These are phyloP conservation scores for Sisor rabdophorus DNA, from an alignment of 2,113 vertebrate species.

Conservation along the genomic window DNA sequence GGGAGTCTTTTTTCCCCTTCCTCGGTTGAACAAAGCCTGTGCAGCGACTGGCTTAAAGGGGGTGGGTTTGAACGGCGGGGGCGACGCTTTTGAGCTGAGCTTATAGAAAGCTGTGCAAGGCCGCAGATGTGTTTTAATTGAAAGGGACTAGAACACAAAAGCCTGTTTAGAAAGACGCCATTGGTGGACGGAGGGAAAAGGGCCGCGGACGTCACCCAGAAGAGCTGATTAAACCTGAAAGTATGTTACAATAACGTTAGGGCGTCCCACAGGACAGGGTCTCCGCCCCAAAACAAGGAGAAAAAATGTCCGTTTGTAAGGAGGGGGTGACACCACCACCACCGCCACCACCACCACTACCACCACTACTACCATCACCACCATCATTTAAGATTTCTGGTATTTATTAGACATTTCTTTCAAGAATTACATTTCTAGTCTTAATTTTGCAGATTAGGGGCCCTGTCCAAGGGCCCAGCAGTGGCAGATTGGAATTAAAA, in stretches of 20 bases:
- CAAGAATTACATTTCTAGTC: too few relatives aligned
- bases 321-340: too few relatives aligned
- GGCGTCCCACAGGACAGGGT: too few relatives aligned
- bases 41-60: constrained; percentile 21
- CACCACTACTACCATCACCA: too few relatives aligned
- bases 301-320: too few relatives aligned
- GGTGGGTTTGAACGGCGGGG: constrained; percentile 21
- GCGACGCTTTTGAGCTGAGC: neutral
- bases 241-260: neutral
- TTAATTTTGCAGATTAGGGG: too few relatives aligned
- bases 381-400: too few relatives aligned
- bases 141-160: neutral
- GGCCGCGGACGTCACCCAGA: neutral
- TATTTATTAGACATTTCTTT: too few relatives aligned
- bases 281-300: neutral
- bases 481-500: too few relatives aligned
- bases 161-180: neutral
- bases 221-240: neutral
- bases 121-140: constrained; percentile 30
- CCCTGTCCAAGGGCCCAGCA: too few relatives aligned
- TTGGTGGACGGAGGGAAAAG: neutral
- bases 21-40: constrained; percentile 37
- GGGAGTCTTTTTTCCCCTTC: constrained; percentile 28
- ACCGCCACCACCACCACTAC: too few relatives aligned
- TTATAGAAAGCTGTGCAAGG: constrained; percentile 1